Percentiles rank a stretch among this genome's conserved stretches.
phyloP scores from a whole-genome alignment of 2,113 vertebrate genomes.

The Platichthys flesus region DNA sequence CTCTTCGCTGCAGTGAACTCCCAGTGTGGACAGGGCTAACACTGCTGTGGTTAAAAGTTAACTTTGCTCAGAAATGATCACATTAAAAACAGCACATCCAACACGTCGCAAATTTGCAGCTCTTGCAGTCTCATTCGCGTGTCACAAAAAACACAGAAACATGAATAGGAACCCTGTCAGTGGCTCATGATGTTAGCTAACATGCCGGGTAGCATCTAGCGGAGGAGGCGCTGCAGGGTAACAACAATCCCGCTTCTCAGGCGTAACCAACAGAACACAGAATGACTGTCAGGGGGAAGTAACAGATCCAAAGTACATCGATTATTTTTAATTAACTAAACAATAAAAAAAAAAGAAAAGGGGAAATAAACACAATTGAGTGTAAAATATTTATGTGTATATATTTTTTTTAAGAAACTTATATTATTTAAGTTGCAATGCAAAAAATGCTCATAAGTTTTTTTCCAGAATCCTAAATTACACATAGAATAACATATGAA shows the following conservation, averaged over 20 bases:
- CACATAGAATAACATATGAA: background rate
- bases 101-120: background rate
- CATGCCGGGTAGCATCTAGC: slow-evolving; percentile 5
- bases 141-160: background rate
- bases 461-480: too few species aligned
- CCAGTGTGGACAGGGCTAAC: background rate
- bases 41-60: background rate
- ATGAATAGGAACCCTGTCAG: background rate
- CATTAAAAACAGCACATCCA: background rate
- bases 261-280: slow-evolving; percentile 49
- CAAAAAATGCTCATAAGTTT: background rate
- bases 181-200: background rate
- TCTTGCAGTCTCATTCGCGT: background rate
- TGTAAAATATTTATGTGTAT: background rate
- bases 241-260: slow-evolving; percentile 64
- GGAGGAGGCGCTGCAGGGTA: background rate
- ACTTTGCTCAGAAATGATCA: background rate
- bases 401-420: background rate
- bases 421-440: background rate
- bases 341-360: background rate
- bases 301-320: slow-evolving; percentile 56
- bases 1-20: background rate
- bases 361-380: background rate
- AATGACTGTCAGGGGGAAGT: background rate
- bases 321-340: slow-evolving; percentile 5